Percentiles rank a stretch among this genome's conserved stretches.
Conservation (phyloP, 2,888 invertebrate species). For the Zaprionus bogoriensis region DNA sequence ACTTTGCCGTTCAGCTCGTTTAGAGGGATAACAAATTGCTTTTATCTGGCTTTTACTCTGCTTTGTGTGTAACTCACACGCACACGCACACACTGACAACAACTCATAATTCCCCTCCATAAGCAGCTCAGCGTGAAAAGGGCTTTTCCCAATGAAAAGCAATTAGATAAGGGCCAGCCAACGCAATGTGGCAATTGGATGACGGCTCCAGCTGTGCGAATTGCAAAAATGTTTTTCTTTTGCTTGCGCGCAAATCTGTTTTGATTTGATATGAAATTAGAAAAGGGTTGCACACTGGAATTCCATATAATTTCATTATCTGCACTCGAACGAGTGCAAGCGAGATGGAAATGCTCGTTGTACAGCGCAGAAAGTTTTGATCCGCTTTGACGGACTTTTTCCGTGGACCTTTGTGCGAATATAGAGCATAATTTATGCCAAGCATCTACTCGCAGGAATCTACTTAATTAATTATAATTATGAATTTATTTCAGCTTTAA, state of each 20-base stretch:
- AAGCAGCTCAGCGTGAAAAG: conserved; percentile 62
- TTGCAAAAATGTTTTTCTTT: background rate
- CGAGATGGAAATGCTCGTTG: too few relatives aligned
- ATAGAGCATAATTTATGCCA: too few relatives aligned
- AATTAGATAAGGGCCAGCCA: conserved; percentile 66
- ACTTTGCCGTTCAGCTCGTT: too few relatives aligned
- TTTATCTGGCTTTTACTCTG: conserved; percentile 45
- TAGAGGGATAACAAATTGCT: conserved; percentile 66
- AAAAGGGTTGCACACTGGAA: background rate
- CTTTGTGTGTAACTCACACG: conserved; percentile 13
- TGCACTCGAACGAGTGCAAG: too few relatives aligned
- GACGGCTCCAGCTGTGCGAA: background rate
- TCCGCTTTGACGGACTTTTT: too few relatives aligned
- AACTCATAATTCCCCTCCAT: conserved; percentile 57
- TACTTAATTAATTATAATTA: too few relatives aligned
- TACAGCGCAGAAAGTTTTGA: too few relatives aligned
- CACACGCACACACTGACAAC: conserved; percentile 9
- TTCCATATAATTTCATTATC: background rate
- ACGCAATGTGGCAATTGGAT: conserved; percentile 14
- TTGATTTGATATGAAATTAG: conserved; percentile 13
- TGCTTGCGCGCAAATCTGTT: conserved; percentile 1
- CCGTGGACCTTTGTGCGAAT: too few relatives aligned
- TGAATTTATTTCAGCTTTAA: too few relatives aligned
- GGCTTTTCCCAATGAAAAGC: conserved; percentile 64
- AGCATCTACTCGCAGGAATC: too few relatives aligned